Conservation (phyloP, 2,113 vertebrate species). For the Neofelis nebulosa region DNA sequence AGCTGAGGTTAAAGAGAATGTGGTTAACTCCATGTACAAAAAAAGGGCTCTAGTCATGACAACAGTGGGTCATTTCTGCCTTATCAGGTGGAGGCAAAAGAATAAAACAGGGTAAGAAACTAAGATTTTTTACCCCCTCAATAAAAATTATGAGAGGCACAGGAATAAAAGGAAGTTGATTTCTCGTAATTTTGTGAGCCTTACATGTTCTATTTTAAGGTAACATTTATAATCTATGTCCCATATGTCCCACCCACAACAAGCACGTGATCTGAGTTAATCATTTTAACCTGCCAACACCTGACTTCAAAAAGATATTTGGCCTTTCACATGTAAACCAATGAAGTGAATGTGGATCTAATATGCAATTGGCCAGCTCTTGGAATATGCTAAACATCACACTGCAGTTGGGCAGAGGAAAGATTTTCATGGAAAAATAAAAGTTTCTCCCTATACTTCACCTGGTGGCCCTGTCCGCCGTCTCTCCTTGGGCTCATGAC, state of each 20-base stretch:
- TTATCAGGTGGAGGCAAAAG: not conserved
- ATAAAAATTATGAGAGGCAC: not conserved
- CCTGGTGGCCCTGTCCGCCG: not conserved
- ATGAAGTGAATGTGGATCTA: not conserved
- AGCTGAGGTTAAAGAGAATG: not conserved
- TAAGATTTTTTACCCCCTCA: not conserved
- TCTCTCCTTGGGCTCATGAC: not conserved
- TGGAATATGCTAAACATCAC: not conserved
- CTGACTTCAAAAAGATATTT: not conserved
- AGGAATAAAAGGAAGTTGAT: not conserved
- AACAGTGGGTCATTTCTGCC: not conserved
- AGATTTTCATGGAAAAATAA: not conserved
- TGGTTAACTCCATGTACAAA: not conserved
- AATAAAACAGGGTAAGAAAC: not conserved
- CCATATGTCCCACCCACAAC: not conserved
- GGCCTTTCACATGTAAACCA: not conserved
- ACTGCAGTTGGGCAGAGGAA: not conserved
- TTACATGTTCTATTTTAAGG: not conserved
- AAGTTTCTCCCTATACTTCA: not conserved
- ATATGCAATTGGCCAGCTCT: not conserved
- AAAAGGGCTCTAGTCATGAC: not conserved
- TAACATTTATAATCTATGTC: not conserved
- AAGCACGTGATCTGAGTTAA: not conserved
- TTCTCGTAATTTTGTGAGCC: not conserved
- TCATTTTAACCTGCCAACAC: slow-evolving; percentile 12